Base-by-base conservation (phyloP, 2,113 vertebrate genomes). In the Ibidorhyncha struthersii region DNA sequence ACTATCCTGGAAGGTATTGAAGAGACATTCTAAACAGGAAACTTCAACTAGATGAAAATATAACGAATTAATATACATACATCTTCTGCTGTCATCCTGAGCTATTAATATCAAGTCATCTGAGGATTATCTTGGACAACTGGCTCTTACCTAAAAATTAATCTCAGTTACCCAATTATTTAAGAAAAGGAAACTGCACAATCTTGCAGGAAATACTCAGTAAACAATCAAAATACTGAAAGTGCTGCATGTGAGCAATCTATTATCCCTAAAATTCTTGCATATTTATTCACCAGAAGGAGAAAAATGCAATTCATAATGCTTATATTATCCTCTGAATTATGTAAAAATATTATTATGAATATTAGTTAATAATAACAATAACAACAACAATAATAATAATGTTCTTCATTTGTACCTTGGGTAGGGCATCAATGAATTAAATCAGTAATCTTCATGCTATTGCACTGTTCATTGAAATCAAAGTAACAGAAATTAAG, bases 171-270 rank as follows among this genome's bases (percentile, higher is more conserved):
- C 56, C 41, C 56, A 79, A 77, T 72, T 63, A 95, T 49, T 62
- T 62, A 82, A 79, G 61, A 55, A 90, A 73, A 88, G 14, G 61
- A 89, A 86, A 91, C 11, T 27, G 41, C 23, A 91, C 36, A n/a
- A 93, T 72, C 73, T 84, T 93, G 38, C n/a, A 81, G 61, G 65
- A 95, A 94, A 79, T 43, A 72, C n/a, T 77, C 53, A 45, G 52
- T 41, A 87, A 95, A 91, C 45, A 87, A 63, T 27, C 55, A 94
- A 94, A 96, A 95, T 50, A 74, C 19, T 52, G 47, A 38, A 38
- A 55, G 21, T 17, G 11, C 10, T 82, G 30, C 49, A 93, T 25
- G 41, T 55, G 29, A 89, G 50, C 34, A 73, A 40, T 12, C 45
- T 43, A 9, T 59, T 63, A 53, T 34, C 23, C 38, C 43, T 41